phyloP scores from a whole-genome alignment of 2,888 invertebrate genomes.

The Folsomia manolachei region DNA sequence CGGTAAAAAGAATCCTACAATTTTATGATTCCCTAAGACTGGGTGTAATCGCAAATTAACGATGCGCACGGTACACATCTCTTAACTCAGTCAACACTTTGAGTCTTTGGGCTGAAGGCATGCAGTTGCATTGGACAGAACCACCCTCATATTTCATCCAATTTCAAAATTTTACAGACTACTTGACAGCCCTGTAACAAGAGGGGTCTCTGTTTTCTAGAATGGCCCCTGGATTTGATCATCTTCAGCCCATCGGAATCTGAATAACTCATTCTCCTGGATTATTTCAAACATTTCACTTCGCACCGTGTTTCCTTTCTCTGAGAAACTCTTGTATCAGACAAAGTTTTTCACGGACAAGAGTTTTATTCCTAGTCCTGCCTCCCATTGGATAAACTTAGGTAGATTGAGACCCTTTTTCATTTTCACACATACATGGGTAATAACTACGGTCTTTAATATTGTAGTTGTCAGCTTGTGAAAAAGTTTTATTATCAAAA shows the following conservation, averaged over 20 bases:
- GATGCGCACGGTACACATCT: conserved; percentile 17
- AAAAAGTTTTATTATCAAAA: not conserved
- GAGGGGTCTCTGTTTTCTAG: not conserved
- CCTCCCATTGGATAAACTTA: too few species aligned
- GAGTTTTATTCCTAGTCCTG: too few species aligned
- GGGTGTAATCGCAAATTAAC: not conserved
- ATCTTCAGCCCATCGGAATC: conserved; percentile 8
- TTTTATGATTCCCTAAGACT: conserved; percentile 3
- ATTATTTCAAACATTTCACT: conserved; percentile 29
- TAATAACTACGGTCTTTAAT: not conserved
- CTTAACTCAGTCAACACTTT: conserved; percentile 11
- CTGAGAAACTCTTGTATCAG: not conserved
- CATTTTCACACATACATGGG: not conserved
- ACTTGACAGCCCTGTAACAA: conserved; percentile 5
- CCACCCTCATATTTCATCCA: conserved; percentile 11
- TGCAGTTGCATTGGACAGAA: not conserved
- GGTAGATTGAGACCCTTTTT: not conserved
- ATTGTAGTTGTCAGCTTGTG: not conserved
- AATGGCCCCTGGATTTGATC: conserved; percentile 2
- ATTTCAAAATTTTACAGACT: not conserved
- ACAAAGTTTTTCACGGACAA: too few species aligned
- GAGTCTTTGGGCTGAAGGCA: not conserved
- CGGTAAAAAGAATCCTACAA: not conserved
- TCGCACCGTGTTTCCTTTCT: conserved; percentile 3
- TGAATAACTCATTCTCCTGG: conserved; percentile 15